Percentiles rank a stretch among this genome's conserved stretches.
Conservation (phyloP, 2,113 vertebrate genomes). For the Syngnathus typhle region DNA sequence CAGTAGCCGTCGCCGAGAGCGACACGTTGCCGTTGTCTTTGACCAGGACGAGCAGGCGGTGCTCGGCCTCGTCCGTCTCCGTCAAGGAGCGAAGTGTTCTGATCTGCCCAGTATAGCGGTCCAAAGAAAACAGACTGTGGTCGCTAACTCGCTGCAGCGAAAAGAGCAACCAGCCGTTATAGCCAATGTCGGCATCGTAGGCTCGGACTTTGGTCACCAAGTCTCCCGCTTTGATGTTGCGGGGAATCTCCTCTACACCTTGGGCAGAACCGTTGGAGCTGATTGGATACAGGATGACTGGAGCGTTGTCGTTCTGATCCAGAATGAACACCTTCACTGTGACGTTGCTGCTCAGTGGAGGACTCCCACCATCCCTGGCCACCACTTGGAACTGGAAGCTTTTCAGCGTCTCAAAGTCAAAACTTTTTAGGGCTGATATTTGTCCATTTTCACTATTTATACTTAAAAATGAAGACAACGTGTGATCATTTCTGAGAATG, state of each 20-base stretch:
- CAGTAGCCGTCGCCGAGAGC: conserved; percentile 46
- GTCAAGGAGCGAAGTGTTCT: conserved; percentile 50
- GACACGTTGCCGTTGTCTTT: conserved; percentile 53
- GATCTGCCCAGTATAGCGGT: conserved; percentile 50
- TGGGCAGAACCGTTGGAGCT: conserved; percentile 36
- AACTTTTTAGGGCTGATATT: conserved; percentile 43
- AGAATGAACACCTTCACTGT: conserved; percentile 47
- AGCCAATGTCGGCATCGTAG: conserved; percentile 61
- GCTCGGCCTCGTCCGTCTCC: conserved; percentile 46
- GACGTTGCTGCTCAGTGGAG: conserved; percentile 38
- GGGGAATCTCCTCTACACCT: conserved; percentile 36
- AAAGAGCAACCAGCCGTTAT: conserved; percentile 64
- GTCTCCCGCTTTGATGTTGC: conserved; percentile 38
- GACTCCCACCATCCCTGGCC: conserved; percentile 53
- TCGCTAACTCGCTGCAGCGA: conserved; percentile 56
- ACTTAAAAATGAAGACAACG: conserved; percentile 31
- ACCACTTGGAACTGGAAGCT: conserved; percentile 47
- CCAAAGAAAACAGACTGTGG: too few species aligned
- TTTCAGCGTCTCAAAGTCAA: conserved; percentile 31
- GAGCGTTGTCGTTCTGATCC: conserved; percentile 43
- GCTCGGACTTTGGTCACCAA: conserved; percentile 44
- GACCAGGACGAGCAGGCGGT: conserved; percentile 40
- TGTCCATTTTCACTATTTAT: conserved; percentile 46
- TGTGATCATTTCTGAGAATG: conserved; percentile 30
- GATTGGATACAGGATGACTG: conserved; percentile 47